phyloP scores from a whole-genome alignment of 1,140 invertebrate species.

The Zaprionus ornatus region DNA sequence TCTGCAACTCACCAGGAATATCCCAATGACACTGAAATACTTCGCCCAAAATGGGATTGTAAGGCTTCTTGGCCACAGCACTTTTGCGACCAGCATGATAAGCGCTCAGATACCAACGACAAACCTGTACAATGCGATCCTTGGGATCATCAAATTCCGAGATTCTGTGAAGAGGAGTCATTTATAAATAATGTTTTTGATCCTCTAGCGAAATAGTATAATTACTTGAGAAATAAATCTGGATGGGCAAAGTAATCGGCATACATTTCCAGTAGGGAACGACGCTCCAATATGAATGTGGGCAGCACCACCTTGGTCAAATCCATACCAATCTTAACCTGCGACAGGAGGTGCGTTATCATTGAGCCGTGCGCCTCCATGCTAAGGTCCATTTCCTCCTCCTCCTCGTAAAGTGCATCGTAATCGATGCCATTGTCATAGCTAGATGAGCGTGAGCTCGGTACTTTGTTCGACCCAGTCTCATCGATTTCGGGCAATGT shows the following conservation, averaged over 20 bases:
- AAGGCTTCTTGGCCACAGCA: slow-evolving; percentile 97
- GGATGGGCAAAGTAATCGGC: slow-evolving; percentile 99
- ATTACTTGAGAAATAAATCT: slow-evolving; percentile 96
- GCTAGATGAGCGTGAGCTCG: slow-evolving; percentile 54
- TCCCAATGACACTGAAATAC: slow-evolving; percentile 96
- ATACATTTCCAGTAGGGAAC: slow-evolving; percentile 98
- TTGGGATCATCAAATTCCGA: slow-evolving; percentile 91
- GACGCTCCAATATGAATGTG: slow-evolving; percentile 97
- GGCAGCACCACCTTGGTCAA: slow-evolving; percentile 98
- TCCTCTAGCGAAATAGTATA: neutral
- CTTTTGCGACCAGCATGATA: slow-evolving; percentile 98
- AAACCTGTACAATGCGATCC: slow-evolving; percentile 96
- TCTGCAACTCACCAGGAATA: slow-evolving; percentile 82
- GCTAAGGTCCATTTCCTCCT: slow-evolving; percentile 93
- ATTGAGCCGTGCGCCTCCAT: slow-evolving; percentile 98
- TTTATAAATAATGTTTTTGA: neutral
- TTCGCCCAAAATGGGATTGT: slow-evolving; percentile 98
- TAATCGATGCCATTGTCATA: slow-evolving; percentile 86
- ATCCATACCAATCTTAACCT: slow-evolving; percentile 99
- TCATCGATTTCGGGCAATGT: slow-evolving; percentile 69
- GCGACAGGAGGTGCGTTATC: slow-evolving; percentile 96
- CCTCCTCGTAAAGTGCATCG: slow-evolving; percentile 94
- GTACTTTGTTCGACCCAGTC: slow-evolving; percentile 50
- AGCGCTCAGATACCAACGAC: slow-evolving; percentile 97
- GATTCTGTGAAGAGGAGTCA: slow-evolving; percentile 86